Base-by-base conservation (phyloP, 1,140 invertebrate genomes). In the Drosophila sp. region DNA sequence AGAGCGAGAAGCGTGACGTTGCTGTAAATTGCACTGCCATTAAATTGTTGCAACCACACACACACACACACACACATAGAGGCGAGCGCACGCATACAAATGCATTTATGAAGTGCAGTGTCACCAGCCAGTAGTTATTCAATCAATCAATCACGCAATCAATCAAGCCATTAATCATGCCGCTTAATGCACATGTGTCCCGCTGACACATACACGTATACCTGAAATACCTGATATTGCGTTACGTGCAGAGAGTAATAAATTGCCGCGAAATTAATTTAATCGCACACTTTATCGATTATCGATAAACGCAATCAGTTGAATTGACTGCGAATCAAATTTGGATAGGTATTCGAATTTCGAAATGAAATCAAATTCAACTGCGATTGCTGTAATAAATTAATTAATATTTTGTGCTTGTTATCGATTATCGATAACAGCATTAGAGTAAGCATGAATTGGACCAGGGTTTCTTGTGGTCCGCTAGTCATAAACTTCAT, bases 11-110 rank as follows among this genome's bases (percentile, higher is more conserved):
- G 59, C 66, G 58, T 66, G 65, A 75, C 46, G 46, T 45, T 56
- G 14, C 73, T 51, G 71, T 50, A 73, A 76, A 76, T 80, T 38
- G 78, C 67, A 75, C 63, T 58, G 67, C 27, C 51, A 58, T 70
- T 48, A 72, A 65, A 40, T 48, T 62, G 50, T 43, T 27, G 58
- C 40, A 32, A 32, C 8, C 29, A 48, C 8, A 25, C 4, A 25
- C 18, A 34, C n/a, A 9, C 51, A 54, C 34, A 40, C 11, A 40
- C 2, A 57, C n/a, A 14, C 7, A 43, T 8, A 57, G 7, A 56
- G 16, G 16, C 2, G 8, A 13, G 6, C 51, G 4, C 51, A 53
- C 3, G 34, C 32, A 36, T 4, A 27, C 6, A 9, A 21, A 18
- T 41, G 4, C 50, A 36, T 54, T 16, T 54, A 34, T 29, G 13